phyloP scores from a whole-genome alignment of 2,888 invertebrate genomes.

The Leptopterna dolabrata region DNA sequence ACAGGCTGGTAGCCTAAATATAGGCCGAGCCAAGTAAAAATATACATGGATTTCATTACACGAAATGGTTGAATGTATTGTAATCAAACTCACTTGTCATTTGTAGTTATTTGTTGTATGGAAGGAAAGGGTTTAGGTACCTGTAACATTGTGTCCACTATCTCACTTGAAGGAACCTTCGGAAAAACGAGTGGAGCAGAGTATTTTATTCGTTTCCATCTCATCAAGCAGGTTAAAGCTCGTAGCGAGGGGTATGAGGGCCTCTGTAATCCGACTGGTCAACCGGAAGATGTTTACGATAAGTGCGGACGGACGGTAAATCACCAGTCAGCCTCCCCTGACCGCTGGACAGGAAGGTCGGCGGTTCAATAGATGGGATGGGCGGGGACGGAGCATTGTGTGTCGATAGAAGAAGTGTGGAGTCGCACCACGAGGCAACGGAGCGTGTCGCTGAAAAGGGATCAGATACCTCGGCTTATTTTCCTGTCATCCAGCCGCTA shows the following conservation, averaged over 20 bases:
- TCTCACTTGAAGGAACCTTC: not conserved
- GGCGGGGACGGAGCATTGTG: not conserved
- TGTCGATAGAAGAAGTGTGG: not conserved
- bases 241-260: not conserved
- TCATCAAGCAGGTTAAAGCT: constrained; percentile 25
- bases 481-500: constrained; percentile 4
- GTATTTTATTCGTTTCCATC: constrained; percentile 32
- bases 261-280: not conserved
- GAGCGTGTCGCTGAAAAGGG: constrained; percentile 13
- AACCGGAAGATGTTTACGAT: constrained; percentile 37
- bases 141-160: not conserved
- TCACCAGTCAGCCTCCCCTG: not conserved
- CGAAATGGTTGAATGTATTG: too few relatives aligned
- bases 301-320: constrained; percentile 10
- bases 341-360: not conserved
- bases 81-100: not conserved
- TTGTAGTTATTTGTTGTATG: not conserved
- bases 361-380: not conserved
- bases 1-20: too few relatives aligned
- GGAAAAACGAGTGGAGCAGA: not conserved
- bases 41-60: too few relatives aligned
- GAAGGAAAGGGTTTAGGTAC: not conserved
- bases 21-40: too few relatives aligned
- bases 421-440: not conserved
- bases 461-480: constrained; percentile 25